A percentile compares a stretch with the other conserved stretches of the same genome.
These are phyloP conservation scores for Hybos culiciformis DNA, from an alignment of 2,888 invertebrate genomes.

Conservation along the genomic window DNA sequence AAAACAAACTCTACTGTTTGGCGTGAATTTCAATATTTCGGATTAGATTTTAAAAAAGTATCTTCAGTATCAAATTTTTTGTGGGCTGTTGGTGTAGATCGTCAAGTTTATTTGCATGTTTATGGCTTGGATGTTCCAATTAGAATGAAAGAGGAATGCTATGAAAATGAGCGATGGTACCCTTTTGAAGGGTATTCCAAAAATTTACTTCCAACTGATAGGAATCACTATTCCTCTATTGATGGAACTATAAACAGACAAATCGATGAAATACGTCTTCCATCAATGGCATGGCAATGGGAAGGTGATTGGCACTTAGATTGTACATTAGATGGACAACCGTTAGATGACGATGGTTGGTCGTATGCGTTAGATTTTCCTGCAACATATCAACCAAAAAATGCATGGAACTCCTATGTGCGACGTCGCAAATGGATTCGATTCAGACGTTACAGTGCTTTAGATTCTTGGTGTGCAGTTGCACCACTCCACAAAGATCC, in stretches of 20 bases:
- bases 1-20: conserved; percentile 70
- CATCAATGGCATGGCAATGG: conserved; percentile 95
- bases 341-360: conserved; percentile 85
- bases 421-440: conserved; percentile 74
- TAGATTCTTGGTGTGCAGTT: conserved; percentile 87
- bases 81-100: conserved; percentile 88
- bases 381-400: conserved; percentile 61
- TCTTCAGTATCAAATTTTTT: conserved; percentile 72
- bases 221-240: conserved; percentile 70
- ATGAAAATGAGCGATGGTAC: conserved; percentile 88
- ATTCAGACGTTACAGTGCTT: conserved; percentile 72
- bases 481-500: conserved; percentile 80
- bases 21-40: conserved; percentile 73
- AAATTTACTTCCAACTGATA: conserved; percentile 72
- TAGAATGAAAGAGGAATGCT: conserved; percentile 76
- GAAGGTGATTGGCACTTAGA: conserved; percentile 88
- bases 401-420: conserved; percentile 84
- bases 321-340: conserved; percentile 69
- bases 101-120: conserved; percentile 84
- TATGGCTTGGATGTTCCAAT: conserved; percentile 83
- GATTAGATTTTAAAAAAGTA: conserved; percentile 78
- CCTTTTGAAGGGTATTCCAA: conserved; percentile 79
- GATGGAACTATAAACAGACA: conserved; percentile 69
- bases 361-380: conserved; percentile 88
- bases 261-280: conserved; percentile 68